Base-by-base conservation (phyloP, 2,797 vertebrate species). In the Epinephelus coioides region DNA sequence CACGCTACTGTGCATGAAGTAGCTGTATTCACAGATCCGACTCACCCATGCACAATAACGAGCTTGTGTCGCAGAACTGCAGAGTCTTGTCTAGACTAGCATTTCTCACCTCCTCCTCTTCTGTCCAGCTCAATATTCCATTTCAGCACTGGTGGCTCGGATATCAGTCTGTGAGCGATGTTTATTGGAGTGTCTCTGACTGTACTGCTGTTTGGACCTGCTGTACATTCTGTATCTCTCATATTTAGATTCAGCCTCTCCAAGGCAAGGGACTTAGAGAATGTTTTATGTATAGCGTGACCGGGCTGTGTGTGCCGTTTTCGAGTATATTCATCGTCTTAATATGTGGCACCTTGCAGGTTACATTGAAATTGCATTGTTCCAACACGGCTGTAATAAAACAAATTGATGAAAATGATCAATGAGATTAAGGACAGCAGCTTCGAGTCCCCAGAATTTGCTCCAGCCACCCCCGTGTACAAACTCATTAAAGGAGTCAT, bases 401-500 rank as follows among this genome's bases (percentile, higher is more conserved):
- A 67, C 76, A 82, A 88, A 86, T 72, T 44, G 68, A 66, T 79
- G 79, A 73, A 75, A 79, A 84, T 70, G 68, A 86, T 77, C 34
- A 72, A 80, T 88, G 74, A 87, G 79, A 87, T 89, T 75, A 79
- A 78, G 80, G 77, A 78, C 83, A 73, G 78, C 65, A 17, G 74
- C 63, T 81, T 44, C 13, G 54, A 85, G 80, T 78, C 61, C 54
- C 46, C 49, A 69, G 82, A 78, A 88, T 86, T 78, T 56, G 25
- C 76, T 84, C 60, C 81, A 65, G 73, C 64, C 72, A 34, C 77
- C 79, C 78, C 59, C 25, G 50, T 89, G 86, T 69, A 85, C 85
- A 85, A 91, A 90, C 90, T 90, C 85, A 92, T 93, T 90, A 92
- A 89, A 79, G 65, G 83, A 88, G 76, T 86, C 86, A 91, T 93